A percentile compares a stretch with the other conserved stretches of the same genome.
Evolutionary conservation across 2,797 vertebrate genomes (phyloP).

Genomic region (Halcyon leucocephala): DNA sequence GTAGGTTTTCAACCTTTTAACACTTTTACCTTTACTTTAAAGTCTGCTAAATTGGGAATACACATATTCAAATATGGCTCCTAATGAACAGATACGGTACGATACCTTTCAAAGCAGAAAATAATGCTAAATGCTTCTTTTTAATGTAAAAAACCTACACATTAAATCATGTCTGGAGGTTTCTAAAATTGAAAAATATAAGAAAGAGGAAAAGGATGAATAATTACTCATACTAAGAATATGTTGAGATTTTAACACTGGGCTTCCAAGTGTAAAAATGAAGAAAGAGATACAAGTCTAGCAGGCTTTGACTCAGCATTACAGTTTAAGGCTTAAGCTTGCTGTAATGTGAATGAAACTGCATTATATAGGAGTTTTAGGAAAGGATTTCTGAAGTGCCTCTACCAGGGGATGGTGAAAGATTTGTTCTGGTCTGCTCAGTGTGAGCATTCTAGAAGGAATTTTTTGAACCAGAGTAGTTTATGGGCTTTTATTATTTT

Average conservation of each 20-base stretch:
- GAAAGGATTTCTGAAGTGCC: neutral
- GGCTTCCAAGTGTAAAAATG: neutral
- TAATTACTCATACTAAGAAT: neutral
- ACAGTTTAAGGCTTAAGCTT: neutral
- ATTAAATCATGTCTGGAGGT: neutral
- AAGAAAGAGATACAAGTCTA: neutral
- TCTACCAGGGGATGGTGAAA: neutral
- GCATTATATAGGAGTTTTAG: neutral
- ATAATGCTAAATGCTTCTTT: conserved; percentile 26
- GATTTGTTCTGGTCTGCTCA: neutral
- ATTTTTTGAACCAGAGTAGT: conserved; percentile 4
- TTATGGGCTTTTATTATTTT: conserved; percentile 47
- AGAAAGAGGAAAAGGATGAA: neutral
- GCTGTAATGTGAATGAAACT: neutral
- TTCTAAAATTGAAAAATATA: conserved; percentile 25
- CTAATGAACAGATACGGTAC: neutral
- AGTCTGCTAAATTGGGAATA: neutral
- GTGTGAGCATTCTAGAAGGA: conserved; percentile 2
- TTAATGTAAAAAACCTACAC: neutral
- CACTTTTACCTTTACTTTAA: neutral
- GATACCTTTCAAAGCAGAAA: conserved; percentile 15
- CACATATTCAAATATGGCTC: neutral
- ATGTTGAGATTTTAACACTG: neutral
- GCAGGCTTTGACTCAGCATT: neutral
- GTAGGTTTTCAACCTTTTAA: neutral